Percentiles rank a stretch among this genome's conserved stretches.
phyloP scores from a whole-genome alignment of 2,797 vertebrate genomes.

The Erithacus rubecula region DNA sequence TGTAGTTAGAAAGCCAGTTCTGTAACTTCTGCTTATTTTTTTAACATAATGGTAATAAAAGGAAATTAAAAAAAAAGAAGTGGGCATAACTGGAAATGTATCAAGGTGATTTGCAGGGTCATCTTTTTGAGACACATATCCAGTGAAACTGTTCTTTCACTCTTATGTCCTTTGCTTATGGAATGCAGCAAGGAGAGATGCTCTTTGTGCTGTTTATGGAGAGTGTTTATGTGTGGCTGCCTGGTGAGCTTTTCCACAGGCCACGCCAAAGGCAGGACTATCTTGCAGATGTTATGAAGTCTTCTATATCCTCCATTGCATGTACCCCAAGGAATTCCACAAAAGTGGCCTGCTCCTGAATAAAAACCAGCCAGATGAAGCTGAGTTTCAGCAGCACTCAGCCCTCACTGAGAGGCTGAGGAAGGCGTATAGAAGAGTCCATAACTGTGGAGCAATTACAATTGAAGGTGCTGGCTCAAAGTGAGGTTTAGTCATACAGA shows the following conservation, averaged over 20 bases:
- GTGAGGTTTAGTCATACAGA: neutral
- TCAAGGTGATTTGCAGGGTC: neutral
- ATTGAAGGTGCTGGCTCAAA: neutral
- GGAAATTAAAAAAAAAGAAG: neutral
- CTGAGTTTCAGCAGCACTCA: neutral
- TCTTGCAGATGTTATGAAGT: neutral
- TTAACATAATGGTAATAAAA: neutral
- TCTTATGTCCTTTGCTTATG: neutral
- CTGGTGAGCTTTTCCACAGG: neutral
- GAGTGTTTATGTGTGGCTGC: neutral
- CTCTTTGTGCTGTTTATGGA: neutral
- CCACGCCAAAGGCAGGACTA: neutral
- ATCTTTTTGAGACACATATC: neutral
- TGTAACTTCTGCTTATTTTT: neutral
- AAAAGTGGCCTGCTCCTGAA: neutral
- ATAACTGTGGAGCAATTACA: neutral
- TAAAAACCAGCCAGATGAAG: neutral
- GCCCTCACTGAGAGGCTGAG: neutral
- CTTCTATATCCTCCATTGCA: neutral
- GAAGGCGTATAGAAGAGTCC: neutral
- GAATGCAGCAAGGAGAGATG: neutral
- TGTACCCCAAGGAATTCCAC: neutral
- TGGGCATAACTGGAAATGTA: neutral
- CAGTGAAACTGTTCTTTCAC: neutral
- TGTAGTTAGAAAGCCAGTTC: neutral